Percentiles rank a stretch among this genome's conserved stretches.
Conservation (phyloP, 2,797 vertebrate species). For the Neosilurus hyrtlii region DNA sequence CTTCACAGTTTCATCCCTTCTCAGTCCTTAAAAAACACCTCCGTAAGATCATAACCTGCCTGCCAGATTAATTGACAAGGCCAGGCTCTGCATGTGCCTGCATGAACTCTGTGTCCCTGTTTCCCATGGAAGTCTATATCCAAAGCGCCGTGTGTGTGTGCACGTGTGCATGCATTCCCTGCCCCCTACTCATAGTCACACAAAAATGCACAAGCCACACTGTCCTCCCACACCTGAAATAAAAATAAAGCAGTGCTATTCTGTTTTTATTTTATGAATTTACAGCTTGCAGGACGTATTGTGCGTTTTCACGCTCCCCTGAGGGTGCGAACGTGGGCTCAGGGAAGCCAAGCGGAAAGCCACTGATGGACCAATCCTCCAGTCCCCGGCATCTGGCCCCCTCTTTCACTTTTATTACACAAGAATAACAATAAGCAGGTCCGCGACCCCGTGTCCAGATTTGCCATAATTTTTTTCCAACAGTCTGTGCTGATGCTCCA, state of each 20-base stretch:
- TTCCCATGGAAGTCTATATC: constrained; percentile 56
- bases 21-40: constrained; percentile 52
- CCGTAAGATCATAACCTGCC: constrained; percentile 72
- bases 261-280: constrained; percentile 71
- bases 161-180: neutral
- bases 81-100: constrained; percentile 62
- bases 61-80: constrained; percentile 71
- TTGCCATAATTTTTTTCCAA: constrained; percentile 75
- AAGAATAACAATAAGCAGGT: constrained; percentile 84
- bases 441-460: constrained; percentile 74
- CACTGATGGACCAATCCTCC: constrained; percentile 74
- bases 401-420: constrained; percentile 78
- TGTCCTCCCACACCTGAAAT: constrained; percentile 12
- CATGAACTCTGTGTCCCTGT: constrained; percentile 62
- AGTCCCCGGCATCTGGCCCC: constrained; percentile 74
- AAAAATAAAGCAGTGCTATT: constrained; percentile 41
- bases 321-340: constrained; percentile 46
- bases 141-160: constrained; percentile 2
- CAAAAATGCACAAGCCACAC: constrained; percentile 8
- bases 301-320: constrained; percentile 30
- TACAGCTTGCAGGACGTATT: constrained; percentile 64
- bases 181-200: constrained; percentile 17
- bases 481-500: constrained; percentile 76
- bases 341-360: constrained; percentile 74
- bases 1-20: constrained; percentile 56